Evolutionary conservation across 2,888 invertebrate species (phyloP), one percentile per base, ranked within the genome.

Genomic region (Coelinius sp.): DNA sequence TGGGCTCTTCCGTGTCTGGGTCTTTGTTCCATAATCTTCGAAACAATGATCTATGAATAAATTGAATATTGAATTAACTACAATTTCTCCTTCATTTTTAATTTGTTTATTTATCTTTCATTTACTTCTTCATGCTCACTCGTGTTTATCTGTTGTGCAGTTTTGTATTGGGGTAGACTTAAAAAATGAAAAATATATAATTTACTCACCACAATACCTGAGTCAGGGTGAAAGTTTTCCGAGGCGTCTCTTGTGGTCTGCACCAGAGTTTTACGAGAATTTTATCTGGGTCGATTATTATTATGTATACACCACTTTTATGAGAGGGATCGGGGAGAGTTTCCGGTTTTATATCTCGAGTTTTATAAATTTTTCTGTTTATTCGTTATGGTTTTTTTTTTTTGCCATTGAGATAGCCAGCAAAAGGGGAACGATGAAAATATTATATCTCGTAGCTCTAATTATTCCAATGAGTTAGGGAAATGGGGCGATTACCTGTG

Each of bases 181-280:
- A 17, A 6, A 27, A 56, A 14, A 59, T 31, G 31, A 59, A 59
- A 56, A 25, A 53, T 53, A 7, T 25, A 59, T 31, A 59, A 17
- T 63, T 41, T 41, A 24, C 41, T 63, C 41, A 63, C 63, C 63
- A 63, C 63, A 63, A 63, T 41, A 41, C n/a, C 63, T 63, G 63
- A 63, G 17, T 63, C 63, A 63, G 63, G 63, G 63, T 63, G 63
- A 63, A 63, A 63, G 63, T 63, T 63, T 59, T 63, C n/a, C 41
- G 63, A 63, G 63, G 38, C 63, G 63, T 63, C 63, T 63, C 63
- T 41, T 63, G 63, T 41, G 63, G 63, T 63, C 63, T 22, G 63
- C 22, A 38, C 22, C 22, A 10, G 38, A 38, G 63, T 41, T 63
- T 63, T 63, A 63, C 38, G 38, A 63, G 41, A n/a, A 24, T 20